A percentile compares a stretch with the other conserved stretches of the same genome.
phyloP scores from a whole-genome alignment of 2,797 vertebrate genomes.

The Lepus townsendii region DNA sequence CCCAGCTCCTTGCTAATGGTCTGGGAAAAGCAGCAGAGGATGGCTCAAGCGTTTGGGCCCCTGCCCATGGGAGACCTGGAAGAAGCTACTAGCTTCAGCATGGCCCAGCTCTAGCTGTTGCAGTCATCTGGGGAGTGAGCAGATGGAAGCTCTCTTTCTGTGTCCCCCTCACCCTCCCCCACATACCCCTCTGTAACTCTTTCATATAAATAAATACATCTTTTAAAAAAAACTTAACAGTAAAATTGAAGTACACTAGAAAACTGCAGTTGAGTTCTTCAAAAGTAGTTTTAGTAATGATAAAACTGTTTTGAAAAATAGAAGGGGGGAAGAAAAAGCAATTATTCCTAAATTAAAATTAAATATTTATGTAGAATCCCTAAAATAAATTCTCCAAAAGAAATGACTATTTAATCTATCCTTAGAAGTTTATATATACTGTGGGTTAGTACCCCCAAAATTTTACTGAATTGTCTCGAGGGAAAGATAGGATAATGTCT shows the following conservation, averaged over 20 bases:
- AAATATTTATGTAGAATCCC: neutral
- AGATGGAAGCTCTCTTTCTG: too few species aligned
- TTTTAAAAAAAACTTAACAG: neutral
- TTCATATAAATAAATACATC: too few species aligned
- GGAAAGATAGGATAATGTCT: neutral
- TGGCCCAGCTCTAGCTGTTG: too few species aligned
- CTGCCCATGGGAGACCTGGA: too few species aligned
- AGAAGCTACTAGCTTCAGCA: too few species aligned
- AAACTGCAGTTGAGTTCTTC: neutral
- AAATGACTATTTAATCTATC: neutral
- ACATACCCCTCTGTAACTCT: too few species aligned
- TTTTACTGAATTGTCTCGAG: neutral
- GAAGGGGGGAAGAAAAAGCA: neutral
- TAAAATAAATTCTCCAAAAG: slow-evolving; percentile 5
- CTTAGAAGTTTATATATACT: neutral
- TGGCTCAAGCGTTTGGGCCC: too few species aligned
- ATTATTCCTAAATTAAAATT: slow-evolving; percentile 32
- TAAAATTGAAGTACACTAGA: neutral
- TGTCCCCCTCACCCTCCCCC: too few species aligned
- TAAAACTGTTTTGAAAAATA: neutral
- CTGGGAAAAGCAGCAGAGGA: too few species aligned
- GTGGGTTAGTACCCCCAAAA: neutral
- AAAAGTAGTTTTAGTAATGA: neutral
- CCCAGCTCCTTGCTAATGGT: too few species aligned
- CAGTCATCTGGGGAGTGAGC: too few species aligned